Evolutionary conservation across 1,140 invertebrate genomes (phyloP).

Genomic region (Drosophila obscura): DNA sequence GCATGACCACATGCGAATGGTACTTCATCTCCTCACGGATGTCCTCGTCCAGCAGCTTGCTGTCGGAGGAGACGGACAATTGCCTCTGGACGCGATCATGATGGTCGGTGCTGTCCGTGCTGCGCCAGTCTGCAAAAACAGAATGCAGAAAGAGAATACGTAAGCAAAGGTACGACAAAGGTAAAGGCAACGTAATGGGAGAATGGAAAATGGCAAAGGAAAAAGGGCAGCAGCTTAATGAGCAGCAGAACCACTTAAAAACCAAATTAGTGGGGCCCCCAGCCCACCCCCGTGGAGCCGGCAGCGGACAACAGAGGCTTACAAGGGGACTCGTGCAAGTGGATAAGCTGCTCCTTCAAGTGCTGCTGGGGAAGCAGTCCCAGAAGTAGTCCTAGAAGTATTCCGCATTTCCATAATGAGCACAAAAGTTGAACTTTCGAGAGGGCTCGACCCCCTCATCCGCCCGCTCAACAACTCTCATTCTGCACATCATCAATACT

Average conservation of each 20-base stretch:
- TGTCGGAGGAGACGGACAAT: slow-evolving; percentile 95
- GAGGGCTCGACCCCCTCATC: not conserved
- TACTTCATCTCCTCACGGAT: slow-evolving; percentile 89
- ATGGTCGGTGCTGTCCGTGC: slow-evolving; percentile 87
- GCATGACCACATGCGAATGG: slow-evolving; percentile 90
- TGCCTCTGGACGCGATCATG: slow-evolving; percentile 93
- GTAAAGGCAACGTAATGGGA: slow-evolving; percentile 1
- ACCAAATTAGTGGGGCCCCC: slow-evolving; percentile 59
- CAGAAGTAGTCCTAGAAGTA: not conserved
- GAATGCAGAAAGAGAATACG: slow-evolving; percentile 32
- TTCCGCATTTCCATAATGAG: slow-evolving; percentile 46
- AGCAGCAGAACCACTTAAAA: slow-evolving; percentile 63
- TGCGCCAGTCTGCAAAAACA: slow-evolving; percentile 88
- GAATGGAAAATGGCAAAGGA: slow-evolving; percentile 7
- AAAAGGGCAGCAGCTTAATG: slow-evolving; percentile 65
- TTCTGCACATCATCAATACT: slow-evolving; percentile 50
- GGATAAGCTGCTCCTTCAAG: slow-evolving; percentile 38
- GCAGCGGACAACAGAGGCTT: slow-evolving; percentile 21
- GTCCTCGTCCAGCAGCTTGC: slow-evolving; percentile 93
- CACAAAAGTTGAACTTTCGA: slow-evolving; percentile 10
- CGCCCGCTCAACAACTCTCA: slow-evolving; percentile 11
- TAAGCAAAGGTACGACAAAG: slow-evolving; percentile 26
- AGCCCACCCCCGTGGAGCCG: too few relatives aligned
- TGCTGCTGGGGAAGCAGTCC: slow-evolving; percentile 4
- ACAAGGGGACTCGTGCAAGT: slow-evolving; percentile 57